phyloP scores from a whole-genome alignment of 2,888 invertebrate genomes.

The Cacoxenus indagator region DNA sequence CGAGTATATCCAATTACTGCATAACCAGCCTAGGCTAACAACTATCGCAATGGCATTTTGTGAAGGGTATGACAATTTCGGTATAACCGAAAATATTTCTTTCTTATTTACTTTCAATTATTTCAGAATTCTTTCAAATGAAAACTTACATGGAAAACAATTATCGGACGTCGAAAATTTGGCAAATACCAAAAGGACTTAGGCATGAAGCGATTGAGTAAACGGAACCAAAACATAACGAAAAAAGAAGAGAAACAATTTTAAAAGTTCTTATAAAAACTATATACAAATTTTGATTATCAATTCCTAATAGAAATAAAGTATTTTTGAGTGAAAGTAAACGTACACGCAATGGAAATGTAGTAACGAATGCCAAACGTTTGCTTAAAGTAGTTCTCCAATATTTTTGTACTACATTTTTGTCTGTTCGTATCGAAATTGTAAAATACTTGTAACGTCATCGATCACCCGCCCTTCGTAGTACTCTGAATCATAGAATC shows the following conservation, averaged over 20 bases:
- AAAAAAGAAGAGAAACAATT: constrained; percentile 29
- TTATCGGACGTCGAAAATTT: constrained; percentile 69
- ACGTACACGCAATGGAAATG: too few species aligned
- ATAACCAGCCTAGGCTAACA: too few species aligned
- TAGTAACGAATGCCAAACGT: too few species aligned
- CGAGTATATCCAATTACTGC: too few species aligned
- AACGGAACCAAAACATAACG: constrained; percentile 39
- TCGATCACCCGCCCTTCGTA: neutral
- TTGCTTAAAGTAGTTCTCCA: too few species aligned
- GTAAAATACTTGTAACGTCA: too few species aligned
- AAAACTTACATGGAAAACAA: constrained; percentile 71
- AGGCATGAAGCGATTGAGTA: constrained; percentile 39
- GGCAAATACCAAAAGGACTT: constrained; percentile 68
- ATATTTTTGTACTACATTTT: too few species aligned
- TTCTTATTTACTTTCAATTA: neutral
- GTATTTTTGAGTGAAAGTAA: neutral
- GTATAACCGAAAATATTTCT: neutral
- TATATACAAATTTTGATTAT: neutral
- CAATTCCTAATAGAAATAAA: neutral
- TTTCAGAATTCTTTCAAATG: neutral
- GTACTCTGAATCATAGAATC: neutral
- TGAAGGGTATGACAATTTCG: neutral
- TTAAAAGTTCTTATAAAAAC: constrained; percentile 21
- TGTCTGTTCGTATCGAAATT: too few species aligned
- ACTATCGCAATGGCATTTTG: too few species aligned